Percentiles rank a stretch among this genome's conserved stretches.
Conservation (phyloP, 2,888 invertebrate genomes). For the Drosophila percnosoma region DNA sequence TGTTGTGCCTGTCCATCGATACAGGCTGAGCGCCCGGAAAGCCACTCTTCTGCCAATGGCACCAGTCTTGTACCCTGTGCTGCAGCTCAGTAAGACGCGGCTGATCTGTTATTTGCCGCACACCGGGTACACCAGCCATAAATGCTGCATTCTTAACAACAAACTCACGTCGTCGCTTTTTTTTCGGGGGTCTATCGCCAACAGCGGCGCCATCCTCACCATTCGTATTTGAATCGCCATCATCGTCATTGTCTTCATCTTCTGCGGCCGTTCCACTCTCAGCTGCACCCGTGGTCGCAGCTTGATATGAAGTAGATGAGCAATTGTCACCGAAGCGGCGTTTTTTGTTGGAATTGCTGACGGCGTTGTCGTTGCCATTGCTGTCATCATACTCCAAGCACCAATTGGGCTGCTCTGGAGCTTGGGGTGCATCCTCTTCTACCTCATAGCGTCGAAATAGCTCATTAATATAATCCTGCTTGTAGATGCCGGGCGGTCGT, state of each 20-base stretch:
- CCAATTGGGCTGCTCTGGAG: constrained; percentile 95
- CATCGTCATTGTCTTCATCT: constrained; percentile 49
- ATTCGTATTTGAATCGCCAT: constrained; percentile 35
- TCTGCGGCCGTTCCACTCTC: constrained; percentile 23
- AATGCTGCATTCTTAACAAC: constrained; percentile 89
- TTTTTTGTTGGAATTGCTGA: constrained; percentile 45
- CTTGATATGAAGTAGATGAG: constrained; percentile 68
- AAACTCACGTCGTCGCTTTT: constrained; percentile 86
- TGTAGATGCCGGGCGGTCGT: constrained; percentile 98
- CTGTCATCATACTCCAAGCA: constrained; percentile 87
- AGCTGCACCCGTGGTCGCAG: constrained; percentile 28
- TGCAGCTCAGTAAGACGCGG: constrained; percentile 89
- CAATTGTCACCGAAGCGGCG: constrained; percentile 64
- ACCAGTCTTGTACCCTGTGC: constrained; percentile 91
- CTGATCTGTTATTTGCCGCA: constrained; percentile 89
- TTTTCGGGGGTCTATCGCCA: constrained; percentile 70
- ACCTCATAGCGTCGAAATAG: constrained; percentile 92
- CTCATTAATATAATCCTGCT: constrained; percentile 96
- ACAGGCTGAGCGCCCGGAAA: constrained; percentile 99
- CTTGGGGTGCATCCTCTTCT: constrained; percentile 88
- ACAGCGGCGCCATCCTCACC: constrained; percentile 52
- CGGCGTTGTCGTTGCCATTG: constrained; percentile 84
- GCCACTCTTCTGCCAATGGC: constrained; percentile 91
- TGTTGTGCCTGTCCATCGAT: constrained; percentile 95
- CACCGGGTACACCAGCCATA: constrained; percentile 94